A percentile compares a stretch with the other conserved stretches of the same genome.
Conservation (phyloP, 1,140 invertebrate species). For the Diorhabda sublineata region DNA sequence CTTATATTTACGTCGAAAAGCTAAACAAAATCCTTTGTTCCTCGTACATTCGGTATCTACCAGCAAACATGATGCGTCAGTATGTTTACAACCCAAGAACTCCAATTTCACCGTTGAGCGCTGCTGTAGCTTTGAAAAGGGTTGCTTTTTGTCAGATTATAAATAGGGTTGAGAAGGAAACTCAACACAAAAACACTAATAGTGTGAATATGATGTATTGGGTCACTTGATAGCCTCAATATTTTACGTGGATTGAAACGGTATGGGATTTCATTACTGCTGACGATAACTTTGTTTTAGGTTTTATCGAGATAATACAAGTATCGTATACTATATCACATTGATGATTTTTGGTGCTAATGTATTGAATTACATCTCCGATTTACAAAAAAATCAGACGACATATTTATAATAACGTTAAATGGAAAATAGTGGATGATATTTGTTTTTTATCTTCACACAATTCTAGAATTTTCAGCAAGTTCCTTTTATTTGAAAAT, state of each 20-base stretch:
- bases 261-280: background rate
- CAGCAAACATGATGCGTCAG: background rate
- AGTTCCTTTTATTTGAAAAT: too few relatives aligned
- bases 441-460: too few relatives aligned
- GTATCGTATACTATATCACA: background rate
- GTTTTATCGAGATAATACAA: background rate
- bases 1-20: too few relatives aligned
- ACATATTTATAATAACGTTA: too few relatives aligned
- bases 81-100: conserved; percentile 3
- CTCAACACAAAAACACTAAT: conserved; percentile 3
- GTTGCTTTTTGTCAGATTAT: conserved; percentile 9
- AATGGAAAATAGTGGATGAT: too few relatives aligned
- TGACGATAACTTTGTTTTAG: background rate
- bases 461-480: too few relatives aligned
- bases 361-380: background rate
- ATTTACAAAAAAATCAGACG: too few relatives aligned
- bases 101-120: conserved; percentile 8
- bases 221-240: conserved; percentile 1
- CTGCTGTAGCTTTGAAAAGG: conserved; percentile 7
- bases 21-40: too few relatives aligned
- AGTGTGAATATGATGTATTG: conserved; percentile 3
- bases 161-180: conserved; percentile 1
- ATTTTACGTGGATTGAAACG: background rate
- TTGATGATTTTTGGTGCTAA: background rate
- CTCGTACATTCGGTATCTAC: background rate